These are phyloP conservation scores for Octonoba sinensis DNA, from an alignment of 2,888 invertebrate genomes.

Conservation along the genomic window DNA sequence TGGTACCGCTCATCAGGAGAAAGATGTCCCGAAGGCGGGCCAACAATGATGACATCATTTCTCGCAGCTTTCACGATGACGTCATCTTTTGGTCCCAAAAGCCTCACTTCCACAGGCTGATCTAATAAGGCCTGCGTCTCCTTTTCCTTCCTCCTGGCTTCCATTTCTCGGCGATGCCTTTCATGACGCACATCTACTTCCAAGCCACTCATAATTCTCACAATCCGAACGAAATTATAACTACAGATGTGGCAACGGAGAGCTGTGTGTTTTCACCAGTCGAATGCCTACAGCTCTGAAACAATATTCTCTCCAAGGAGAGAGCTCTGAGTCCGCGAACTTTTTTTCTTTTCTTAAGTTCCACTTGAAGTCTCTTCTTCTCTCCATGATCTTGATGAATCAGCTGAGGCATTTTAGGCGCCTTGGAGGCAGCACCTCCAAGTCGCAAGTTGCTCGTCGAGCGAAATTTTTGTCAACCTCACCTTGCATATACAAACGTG, in stretches of 20 bases:
- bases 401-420: slow-evolving; percentile 21
- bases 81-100: slow-evolving; percentile 53
- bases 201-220: slow-evolving; percentile 1
- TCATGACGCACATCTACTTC: slow-evolving; percentile 43
- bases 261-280: neutral
- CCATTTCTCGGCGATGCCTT: slow-evolving; percentile 52
- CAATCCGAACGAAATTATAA: neutral
- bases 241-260: slow-evolving; percentile 40
- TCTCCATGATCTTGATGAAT: slow-evolving; percentile 33
- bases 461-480: slow-evolving; percentile 10
- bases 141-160: slow-evolving; percentile 37
- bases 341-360: slow-evolving; percentile 6
- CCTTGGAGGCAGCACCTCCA: slow-evolving; percentile 47
- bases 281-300: neutral
- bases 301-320: slow-evolving; percentile 1
- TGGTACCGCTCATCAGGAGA: slow-evolving; percentile 46
- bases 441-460: slow-evolving; percentile 19
- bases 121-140: slow-evolving; percentile 33
- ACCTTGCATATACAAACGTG: neutral
- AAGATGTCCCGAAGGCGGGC: slow-evolving; percentile 27
- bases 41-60: slow-evolving; percentile 59
- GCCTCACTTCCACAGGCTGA: slow-evolving; percentile 54
- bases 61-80: slow-evolving; percentile 54
- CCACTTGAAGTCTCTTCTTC: neutral
- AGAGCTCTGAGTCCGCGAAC: neutral